phyloP scores from a whole-genome alignment of 2,797 vertebrate genomes.

The Intellagama lesueurii region DNA sequence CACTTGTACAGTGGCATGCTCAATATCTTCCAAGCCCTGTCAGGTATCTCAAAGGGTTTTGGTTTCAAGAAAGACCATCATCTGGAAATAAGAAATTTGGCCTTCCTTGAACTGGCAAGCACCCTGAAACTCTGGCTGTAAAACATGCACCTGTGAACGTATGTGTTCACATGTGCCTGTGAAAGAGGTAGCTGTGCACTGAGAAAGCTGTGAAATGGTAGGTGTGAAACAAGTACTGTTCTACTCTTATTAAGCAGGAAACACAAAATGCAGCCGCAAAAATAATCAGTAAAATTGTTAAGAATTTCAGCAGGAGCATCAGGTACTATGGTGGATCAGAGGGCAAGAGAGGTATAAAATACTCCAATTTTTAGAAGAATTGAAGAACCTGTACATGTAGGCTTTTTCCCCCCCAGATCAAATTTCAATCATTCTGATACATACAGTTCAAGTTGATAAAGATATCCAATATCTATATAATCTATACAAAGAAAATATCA shows the following conservation, averaged over 20 bases:
- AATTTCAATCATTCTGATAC: neutral
- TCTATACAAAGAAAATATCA: too few relatives aligned
- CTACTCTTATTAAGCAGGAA: too few relatives aligned
- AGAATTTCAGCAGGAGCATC: neutral
- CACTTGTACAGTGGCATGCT: rapidly evolving
- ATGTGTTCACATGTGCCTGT: too few relatives aligned
- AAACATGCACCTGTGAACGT: neutral
- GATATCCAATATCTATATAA: too few relatives aligned
- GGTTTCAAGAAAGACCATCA: slow-evolving; percentile 24
- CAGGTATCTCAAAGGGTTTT: neutral
- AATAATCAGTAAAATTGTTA: neutral
- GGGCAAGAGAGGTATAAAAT: neutral
- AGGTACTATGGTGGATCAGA: neutral
- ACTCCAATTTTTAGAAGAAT: neutral
- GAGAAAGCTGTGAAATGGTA: too few relatives aligned
- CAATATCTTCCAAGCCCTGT: neutral
- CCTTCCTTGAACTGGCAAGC: neutral
- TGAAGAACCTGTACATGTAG: neutral
- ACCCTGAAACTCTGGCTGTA: neutral
- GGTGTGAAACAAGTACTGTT: too few relatives aligned
- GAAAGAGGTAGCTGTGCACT: too few relatives aligned
- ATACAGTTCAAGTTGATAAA: too few relatives aligned
- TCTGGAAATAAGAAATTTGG: neutral
- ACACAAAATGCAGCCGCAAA: neutral
- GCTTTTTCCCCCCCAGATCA: neutral